A percentile compares a stretch with the other conserved stretches of the same genome.
phyloP scores from a whole-genome alignment of 1,140 invertebrate species.

The Capitella teleta region DNA sequence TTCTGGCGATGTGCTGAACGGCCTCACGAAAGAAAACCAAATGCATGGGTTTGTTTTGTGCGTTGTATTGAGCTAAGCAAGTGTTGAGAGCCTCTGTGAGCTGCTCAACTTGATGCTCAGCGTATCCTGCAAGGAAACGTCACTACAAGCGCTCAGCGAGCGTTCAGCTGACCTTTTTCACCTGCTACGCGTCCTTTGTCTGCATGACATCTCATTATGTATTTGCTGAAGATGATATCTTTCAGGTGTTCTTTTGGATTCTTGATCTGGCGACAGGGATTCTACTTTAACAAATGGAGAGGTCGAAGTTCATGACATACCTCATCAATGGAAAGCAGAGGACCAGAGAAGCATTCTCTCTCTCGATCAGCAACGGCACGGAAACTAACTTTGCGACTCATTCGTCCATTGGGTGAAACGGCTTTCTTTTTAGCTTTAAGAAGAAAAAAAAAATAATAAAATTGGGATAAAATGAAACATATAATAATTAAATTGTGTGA shows the following conservation, averaged over 20 bases:
- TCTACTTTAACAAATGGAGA: background rate
- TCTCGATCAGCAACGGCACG: constrained; percentile 33
- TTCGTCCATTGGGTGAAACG: no score
- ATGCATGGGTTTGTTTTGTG: constrained; percentile 23
- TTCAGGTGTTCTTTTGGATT: constrained; percentile 16
- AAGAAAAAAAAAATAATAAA: no score
- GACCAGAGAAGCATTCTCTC: constrained; percentile 29
- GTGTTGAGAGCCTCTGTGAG: constrained; percentile 26
- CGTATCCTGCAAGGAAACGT: constrained; percentile 26
- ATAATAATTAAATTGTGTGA: no score
- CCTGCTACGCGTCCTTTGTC: background rate
- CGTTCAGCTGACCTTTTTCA: background rate
- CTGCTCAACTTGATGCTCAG: constrained; percentile 20
- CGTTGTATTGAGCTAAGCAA: constrained; percentile 33
- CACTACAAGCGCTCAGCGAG: no score
- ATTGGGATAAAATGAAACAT: no score
- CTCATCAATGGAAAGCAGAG: constrained; percentile 32
- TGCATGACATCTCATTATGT: constrained; percentile 11
- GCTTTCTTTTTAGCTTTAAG: no score
- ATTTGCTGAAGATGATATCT: constrained; percentile 33
- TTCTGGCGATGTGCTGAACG: constrained; percentile 30
- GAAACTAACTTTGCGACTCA: no score
- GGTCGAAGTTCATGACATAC: constrained; percentile 13
- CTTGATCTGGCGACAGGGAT: constrained; percentile 18
- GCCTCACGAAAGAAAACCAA: constrained; percentile 38